Base-by-base conservation (phyloP, 1,140 invertebrate species). In the Matsumurasca onukii region DNA sequence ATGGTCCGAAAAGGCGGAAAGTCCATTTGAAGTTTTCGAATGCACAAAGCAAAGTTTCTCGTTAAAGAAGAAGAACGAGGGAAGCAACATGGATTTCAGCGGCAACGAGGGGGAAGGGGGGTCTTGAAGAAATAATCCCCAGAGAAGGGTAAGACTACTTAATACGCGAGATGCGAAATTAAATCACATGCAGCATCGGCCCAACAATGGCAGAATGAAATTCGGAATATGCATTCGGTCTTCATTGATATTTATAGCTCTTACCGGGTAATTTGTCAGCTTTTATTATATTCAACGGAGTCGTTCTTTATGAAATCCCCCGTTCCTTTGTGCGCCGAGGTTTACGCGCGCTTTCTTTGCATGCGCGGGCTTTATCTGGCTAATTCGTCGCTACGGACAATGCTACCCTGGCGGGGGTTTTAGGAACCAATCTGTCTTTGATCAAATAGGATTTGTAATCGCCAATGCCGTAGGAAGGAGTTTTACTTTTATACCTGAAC, bases 241-340 rank as follows among this genome's bases (percentile, higher is more conserved):
- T 20, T 63, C 62, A 65, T 65, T 65, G 62, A 65, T 65, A 65
- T 65, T 65, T 65, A 65, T 65, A 65, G 62, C 62, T 65, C 48
- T 65, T 65, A 65, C 24, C 39, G 39, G 62, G 62, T 65, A 65
- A 65, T 65, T 65, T 65, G 31, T 65, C 62, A 65, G 62, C 31
- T 65, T 65, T 65, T 39, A 65, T 65, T 65, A 65, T 45, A 45
- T 65, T 27, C 34, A n/a, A n/a, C 55, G 20, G 31, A 65, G 31
- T 59, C 55, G 55, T 59, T 59, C 62, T 65, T 65, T 65, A 65
- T 65, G 62, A 45, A 31, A 65, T 22, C 22, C 15, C 5, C 34
- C 9, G 49, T 31, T 65, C 62, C 39, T 65, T 65, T 65, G 62
- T 65, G 55, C 25, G 2, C 55, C 17, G 3, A 59, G 55, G 55